These are phyloP conservation scores for Cancer borealis DNA, from an alignment of 2,888 invertebrate species.

Conservation along the genomic window DNA sequence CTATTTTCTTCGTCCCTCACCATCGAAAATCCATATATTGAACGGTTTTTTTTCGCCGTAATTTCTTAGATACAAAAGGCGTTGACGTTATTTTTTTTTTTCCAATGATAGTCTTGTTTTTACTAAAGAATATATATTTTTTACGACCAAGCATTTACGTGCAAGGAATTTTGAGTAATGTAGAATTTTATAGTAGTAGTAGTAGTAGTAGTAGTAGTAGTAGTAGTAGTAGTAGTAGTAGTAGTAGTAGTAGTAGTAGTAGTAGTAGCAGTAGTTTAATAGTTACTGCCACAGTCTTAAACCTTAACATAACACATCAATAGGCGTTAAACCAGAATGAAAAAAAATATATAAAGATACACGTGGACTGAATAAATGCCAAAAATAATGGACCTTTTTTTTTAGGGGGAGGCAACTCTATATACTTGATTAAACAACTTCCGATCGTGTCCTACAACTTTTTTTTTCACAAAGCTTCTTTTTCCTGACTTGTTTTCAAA, in stretches of 20 bases:
- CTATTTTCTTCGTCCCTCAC: not conserved
- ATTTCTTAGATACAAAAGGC: conserved; percentile 10
- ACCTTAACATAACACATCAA: not conserved
- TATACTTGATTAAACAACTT: not conserved
- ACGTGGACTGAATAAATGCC: not conserved
- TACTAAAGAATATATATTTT: not conserved
- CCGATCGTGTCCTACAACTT: not conserved
- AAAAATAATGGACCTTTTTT: not conserved
- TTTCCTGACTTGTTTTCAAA: not conserved
- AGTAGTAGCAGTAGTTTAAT: not conserved
- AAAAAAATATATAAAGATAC: not conserved
- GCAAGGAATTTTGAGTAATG: not conserved
- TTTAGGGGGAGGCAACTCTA: not conserved
- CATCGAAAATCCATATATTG: conserved; percentile 12
- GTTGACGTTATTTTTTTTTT: not conserved
- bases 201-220: not conserved
- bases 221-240: not conserved
- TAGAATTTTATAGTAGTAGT: not conserved
- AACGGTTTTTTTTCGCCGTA: not conserved
- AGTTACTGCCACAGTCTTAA: not conserved
- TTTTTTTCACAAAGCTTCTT: not conserved
- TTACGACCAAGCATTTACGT: not conserved
- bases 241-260: not conserved
- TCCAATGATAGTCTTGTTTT: not conserved
- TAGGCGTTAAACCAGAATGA: not conserved